phyloP scores from a whole-genome alignment of 2,797 vertebrate species.

The Trachurus trachurus region DNA sequence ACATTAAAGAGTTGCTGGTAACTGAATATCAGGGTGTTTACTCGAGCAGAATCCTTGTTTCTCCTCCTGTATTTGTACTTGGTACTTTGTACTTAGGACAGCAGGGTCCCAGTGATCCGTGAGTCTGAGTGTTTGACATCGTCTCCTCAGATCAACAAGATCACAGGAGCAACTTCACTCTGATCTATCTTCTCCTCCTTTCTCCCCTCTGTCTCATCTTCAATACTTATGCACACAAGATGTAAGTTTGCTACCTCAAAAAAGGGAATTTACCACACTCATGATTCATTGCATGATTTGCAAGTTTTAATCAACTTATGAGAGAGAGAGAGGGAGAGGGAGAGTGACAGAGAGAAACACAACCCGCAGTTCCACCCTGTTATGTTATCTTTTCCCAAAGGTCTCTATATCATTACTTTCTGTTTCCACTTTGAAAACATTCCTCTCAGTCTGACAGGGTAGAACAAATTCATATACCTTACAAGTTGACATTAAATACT shows the following conservation, averaged over 20 bases:
- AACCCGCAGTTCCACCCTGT: neutral
- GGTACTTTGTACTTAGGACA: constrained; percentile 12
- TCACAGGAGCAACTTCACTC: neutral
- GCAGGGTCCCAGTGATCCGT: constrained; percentile 29
- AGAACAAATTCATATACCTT: neutral
- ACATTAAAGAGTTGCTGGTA: neutral
- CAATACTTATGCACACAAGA: neutral
- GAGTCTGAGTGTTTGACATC: constrained; percentile 49
- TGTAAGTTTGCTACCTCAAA: neutral
- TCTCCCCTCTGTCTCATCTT: neutral
- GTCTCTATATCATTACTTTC: neutral
- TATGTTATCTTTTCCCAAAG: neutral
- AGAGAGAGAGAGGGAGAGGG: neutral
- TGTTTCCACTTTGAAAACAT: neutral
- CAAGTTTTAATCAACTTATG: neutral
- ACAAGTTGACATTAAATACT: neutral
- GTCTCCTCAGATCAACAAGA: constrained; percentile 38
- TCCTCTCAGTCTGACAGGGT: neutral
- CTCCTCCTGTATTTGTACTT: neutral
- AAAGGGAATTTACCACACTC: neutral
- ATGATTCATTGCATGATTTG: neutral
- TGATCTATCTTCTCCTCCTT: neutral
- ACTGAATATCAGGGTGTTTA: neutral
- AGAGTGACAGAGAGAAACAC: neutral
- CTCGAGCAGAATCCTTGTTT: neutral